Evolutionary conservation across 1,140 invertebrate species (phyloP), one percentile per base, ranked within the genome.

Genomic region (Neotoxoptera formosana): DNA sequence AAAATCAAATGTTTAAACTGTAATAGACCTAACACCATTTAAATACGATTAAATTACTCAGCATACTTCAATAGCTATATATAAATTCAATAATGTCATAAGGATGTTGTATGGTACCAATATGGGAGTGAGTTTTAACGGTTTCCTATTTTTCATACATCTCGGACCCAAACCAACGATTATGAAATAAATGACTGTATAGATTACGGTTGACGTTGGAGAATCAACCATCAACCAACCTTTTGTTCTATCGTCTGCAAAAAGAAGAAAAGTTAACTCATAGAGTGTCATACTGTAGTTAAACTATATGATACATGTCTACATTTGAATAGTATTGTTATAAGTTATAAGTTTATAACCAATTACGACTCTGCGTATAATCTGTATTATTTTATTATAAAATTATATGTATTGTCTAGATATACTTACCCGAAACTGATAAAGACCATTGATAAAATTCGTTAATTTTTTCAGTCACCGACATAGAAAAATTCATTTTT

Each of bases 191-290:
- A 97, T 93, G n/a, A 96, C 94, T 9, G 97, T 97, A 14, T 91
- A 76, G 20, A 76, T 47, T 94, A 98, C 97, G 14, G 97, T 95
- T 14, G 98, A 94, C 0, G 97, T 98, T 25, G 98, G 97, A 93
- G 98, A 98, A 93, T 98, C 97, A 93, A 99, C 98, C 94, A 99
- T 95, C 0, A 97, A 96, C 98, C 98, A 98, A 95, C 97, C 97
- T 96, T 97, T 97, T 76, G 98, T 98, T 95, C 98, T 96, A 94
- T 96, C 95, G 95, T 98, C 98, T 97, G 96, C 94, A 94, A 91
- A 93, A 93, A 81, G 21, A 30, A 60, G 14, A 48, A 45, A 47
- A n/a, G 14, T 67, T 76, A 17, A 51, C 17, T 17, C 48, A 51
- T 20, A 51, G 3, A 47, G 47, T 48, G 47, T 48, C 47, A 48